These are phyloP conservation scores for Cepphus grylle DNA, from an alignment of 2,113 vertebrate species.

Conservation along the genomic window DNA sequence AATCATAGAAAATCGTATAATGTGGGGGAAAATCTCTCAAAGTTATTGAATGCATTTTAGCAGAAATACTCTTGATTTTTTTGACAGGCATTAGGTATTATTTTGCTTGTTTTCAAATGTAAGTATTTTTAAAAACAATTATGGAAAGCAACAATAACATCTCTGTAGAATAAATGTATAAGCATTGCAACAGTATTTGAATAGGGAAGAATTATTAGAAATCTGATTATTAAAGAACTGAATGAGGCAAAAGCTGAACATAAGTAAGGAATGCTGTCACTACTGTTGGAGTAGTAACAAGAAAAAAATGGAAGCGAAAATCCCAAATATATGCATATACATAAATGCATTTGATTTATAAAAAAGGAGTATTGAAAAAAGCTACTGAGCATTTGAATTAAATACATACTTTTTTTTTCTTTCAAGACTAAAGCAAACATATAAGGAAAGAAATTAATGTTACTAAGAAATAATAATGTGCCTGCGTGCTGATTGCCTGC, in stretches of 20 bases:
- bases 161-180: background rate
- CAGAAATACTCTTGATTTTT: background rate
- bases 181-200: background rate
- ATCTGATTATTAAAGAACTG: background rate
- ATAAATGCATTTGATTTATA: background rate
- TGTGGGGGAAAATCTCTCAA: background rate
- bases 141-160: background rate
- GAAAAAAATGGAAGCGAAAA: background rate
- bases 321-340: background rate
- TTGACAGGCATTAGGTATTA: background rate
- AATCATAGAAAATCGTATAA: background rate
- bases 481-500: background rate
- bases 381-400: background rate
- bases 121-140: background rate
- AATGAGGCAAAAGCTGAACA: background rate
- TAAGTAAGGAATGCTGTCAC: background rate
- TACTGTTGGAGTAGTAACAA: background rate
- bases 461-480: background rate
- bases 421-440: background rate
- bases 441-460: slow-evolving; percentile 10
- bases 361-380: background rate
- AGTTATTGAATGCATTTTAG: background rate
- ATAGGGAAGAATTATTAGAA: background rate
- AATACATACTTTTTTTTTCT: background rate
- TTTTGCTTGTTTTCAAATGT: background rate